Base-by-base conservation (phyloP, 2,113 vertebrate genomes). In the Nematolebias whitei region DNA sequence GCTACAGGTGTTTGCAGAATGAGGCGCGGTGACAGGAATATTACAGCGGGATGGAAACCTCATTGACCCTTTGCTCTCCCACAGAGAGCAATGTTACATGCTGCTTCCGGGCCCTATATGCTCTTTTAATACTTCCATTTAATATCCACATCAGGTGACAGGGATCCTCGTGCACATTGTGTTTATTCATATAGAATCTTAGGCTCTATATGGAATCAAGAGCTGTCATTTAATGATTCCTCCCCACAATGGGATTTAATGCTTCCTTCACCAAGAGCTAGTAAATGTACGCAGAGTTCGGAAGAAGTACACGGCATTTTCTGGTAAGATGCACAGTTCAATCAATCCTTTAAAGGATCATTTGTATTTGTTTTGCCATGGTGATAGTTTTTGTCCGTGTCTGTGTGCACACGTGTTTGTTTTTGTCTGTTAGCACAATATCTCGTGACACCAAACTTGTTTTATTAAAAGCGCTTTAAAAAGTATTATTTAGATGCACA, bases 1-100 rank as follows among this genome's bases (percentile, higher is more conserved):
- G 73, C 82, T 74, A 84, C 76, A 86, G 83, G 78, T 83, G 85
- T 85, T 85, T 78, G 79, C 64, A 80, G 56, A 78, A 69, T 79
- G 51, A 71, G 19, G 43, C 60, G 73, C 49, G 0, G 19, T 82
- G 73, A 80, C 82, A 75, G 66, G 67, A 78, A 80, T 70, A 78
- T 83, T 79, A 78, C 67, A 59, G 44, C 0, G 7, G 39, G 43
- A 63, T 59, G 39, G 40, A 79, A 69, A 71, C 71, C 77, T 78
- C 54, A 74, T 62, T 86, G 87, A 83, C 81, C 85, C 70, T 44
- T 64, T 13, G 24, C 50, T 71, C 50, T 78, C 70, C 78, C 52
- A 62, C 20, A 4, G 60, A 61, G 54, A 55, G 58, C 49, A 40
- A 24, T 41, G 79, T 79, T 69, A 65, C 76, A 62, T 52, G 56